A percentile compares a stretch with the other conserved stretches of the same genome.
These are phyloP conservation scores for Phaetusa simplex DNA, from an alignment of 2,113 vertebrate genomes.

Conservation along the genomic window DNA sequence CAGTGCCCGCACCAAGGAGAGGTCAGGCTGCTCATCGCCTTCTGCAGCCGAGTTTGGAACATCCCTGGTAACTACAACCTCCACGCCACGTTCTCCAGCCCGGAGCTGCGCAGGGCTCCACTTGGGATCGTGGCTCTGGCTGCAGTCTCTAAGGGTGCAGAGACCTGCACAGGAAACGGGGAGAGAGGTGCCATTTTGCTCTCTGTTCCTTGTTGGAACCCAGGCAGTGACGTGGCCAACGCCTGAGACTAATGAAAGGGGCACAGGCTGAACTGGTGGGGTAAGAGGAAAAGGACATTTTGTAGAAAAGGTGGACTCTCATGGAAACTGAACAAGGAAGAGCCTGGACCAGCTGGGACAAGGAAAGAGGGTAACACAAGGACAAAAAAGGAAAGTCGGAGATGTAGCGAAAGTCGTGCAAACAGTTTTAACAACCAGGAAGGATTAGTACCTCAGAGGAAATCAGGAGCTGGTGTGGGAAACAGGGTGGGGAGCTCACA, in stretches of 20 bases:
- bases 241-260: not conserved
- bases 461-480: not conserved
- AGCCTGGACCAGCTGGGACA: not conserved
- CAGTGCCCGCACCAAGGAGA: not conserved
- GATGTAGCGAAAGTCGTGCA: not conserved
- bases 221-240: not conserved
- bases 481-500: not conserved
- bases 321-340: not conserved
- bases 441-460: not conserved
- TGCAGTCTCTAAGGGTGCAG: not conserved
- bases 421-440: not conserved
- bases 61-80: not conserved
- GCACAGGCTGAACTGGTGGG: not conserved
- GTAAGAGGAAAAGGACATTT: not conserved
- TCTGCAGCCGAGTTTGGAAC: not conserved
- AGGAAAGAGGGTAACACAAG: not conserved
- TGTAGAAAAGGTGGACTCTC: not conserved
- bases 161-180: accelerated
- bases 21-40: not conserved
- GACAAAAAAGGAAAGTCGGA: not conserved
- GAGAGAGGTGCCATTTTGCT: not conserved
- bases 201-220: not conserved
- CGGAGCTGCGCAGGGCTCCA: not conserved
- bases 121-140: not conserved
- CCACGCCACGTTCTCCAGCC: not conserved